Base-by-base conservation (phyloP, 1,140 invertebrate species). In the Lineus longissimus region DNA sequence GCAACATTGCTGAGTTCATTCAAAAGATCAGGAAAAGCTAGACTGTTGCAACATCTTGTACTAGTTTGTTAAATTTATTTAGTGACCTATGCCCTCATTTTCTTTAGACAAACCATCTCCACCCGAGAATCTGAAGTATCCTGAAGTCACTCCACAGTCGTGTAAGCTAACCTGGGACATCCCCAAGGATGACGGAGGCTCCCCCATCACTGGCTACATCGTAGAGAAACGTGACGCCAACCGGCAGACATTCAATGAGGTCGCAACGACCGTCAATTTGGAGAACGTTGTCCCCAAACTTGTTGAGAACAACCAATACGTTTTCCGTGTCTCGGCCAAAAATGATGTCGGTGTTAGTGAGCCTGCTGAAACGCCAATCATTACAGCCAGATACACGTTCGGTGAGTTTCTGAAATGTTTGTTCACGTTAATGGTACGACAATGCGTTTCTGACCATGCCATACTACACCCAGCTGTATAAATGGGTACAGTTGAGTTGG, bases 261-360 rank as follows among this genome's bases (percentile, higher is more conserved):
- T 78, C 2, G 71, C 73, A 19, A 77, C 67, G 55, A 68, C 61
- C 6, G 67, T 66, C 33, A 61, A 36, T n/a, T 65, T 71, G n/a
- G 23, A 25, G 22, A 23, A 60, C n/a, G 2, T 40, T 45, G 30
- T 45, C 33, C 17, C 29, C 41, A 72, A 73, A 59, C 83, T 97
- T 2, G 45, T 71, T 19, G 73, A 77, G 31, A 93, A 93, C 47
- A 87, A 87, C 69, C 88, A 92, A 23, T 99, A 98, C 79, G 93
- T 98, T 67, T 98, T 99, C 87, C 87, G 95, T 62, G 95, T 98
- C 1, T 90, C 93, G 84, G 95, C 95, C 64, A 94, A 98, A 80
- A 98, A 98, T 83, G 90, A 94, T 74, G 95, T 97, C 76, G 96
- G 95, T 55, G 88, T 90, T 59, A 95, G 94, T 17, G 94, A 97